Base-by-base conservation (phyloP, 2,113 vertebrate species). In the Ivindomyrus marchei region DNA sequence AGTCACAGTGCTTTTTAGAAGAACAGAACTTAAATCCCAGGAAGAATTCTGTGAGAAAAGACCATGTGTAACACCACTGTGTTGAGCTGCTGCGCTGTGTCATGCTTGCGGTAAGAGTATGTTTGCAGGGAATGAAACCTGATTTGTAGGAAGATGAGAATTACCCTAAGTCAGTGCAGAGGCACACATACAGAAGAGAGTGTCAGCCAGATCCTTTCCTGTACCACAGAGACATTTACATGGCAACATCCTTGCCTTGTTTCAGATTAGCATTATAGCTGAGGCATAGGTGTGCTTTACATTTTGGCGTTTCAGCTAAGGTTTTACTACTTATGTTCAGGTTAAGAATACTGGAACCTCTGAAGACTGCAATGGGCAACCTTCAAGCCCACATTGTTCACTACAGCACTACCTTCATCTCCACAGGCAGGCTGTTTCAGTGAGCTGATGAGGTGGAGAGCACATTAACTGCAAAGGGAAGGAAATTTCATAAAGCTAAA, bases 401-500 rank as follows among this genome's bases (percentile, higher is more conserved):
- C 13, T 19, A 15, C 31, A 31, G 4, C 66, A 42, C 17, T 3
- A 42, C 36, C 36, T 80, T 80, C 74, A 77, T 77, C 70, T 77
- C 70, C 70, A 39, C 31, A 42, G 74, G 36, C 66, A 36, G 11
- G 27, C 66, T 74, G 66, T 42, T 80, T 42, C 74, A 39, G 6
- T 42, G 74, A 80, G 36, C 74, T 42, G 31, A 77, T 39, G 27
- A 77, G 15, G 70, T 39, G 70, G 70, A 5, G 36, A 39, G 15
- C 36, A 7, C 36, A 17, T 80, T 80, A 42, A 80, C 74, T 39
- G 36, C 74, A 80, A 36, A 19, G 89, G 56, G 47, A 90, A 87
- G 91, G 92, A 93, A 91, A 62, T 47, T 87, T 89, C 91, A 93
- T 89, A 93, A 94, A 92, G 93, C 93, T 94, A 93, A 91, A 91